Evolutionary conservation across 2,113 vertebrate genomes (phyloP).

Genomic region (Chiloscyllium plagiosum): DNA sequence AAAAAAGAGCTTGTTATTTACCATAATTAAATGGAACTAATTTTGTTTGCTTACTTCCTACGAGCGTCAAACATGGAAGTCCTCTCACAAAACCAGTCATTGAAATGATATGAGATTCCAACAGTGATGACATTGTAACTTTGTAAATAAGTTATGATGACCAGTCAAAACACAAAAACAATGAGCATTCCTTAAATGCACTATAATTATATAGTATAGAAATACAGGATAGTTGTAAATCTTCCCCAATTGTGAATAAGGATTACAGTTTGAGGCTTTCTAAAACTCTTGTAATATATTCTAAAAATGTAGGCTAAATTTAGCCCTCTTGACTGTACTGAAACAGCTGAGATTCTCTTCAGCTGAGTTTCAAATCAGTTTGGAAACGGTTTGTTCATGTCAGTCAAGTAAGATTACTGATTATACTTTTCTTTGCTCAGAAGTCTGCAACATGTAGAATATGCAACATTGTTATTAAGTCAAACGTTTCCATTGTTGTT

Average conservation of each 20-base stretch:
- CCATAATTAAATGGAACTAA: not conserved
- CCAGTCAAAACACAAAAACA: not conserved
- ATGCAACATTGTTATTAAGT: not conserved
- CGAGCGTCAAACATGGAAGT: not conserved
- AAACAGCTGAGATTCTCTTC: slow-evolving; percentile 42
- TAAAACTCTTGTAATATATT: slow-evolving; percentile 48
- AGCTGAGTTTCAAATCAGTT: slow-evolving; percentile 43
- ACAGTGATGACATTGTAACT: not conserved
- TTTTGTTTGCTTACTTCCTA: not conserved
- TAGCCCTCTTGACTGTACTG: slow-evolving; percentile 46
- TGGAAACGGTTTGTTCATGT: slow-evolving; percentile 45
- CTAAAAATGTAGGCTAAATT: slow-evolving; percentile 50
- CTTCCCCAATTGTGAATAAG: slow-evolving; percentile 41
- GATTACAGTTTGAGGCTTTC: slow-evolving; percentile 45
- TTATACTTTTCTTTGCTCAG: not conserved
- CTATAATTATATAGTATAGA: slow-evolving; percentile 39
- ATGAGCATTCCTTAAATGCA: slow-evolving; percentile 42
- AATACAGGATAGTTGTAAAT: slow-evolving; percentile 39
- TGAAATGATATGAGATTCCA: not conserved
- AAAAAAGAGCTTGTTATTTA: not conserved
- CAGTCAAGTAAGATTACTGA: not conserved
- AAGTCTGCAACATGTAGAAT: not conserved
- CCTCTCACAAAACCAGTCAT: not conserved
- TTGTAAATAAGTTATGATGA: not conserved
- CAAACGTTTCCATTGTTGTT: not conserved